Percentiles rank a stretch among this genome's conserved stretches.
These are phyloP conservation scores for Petrosia ficiformis DNA, from an alignment of 37 sponge, comb jelly and placozoan species.

Conservation along the genomic window DNA sequence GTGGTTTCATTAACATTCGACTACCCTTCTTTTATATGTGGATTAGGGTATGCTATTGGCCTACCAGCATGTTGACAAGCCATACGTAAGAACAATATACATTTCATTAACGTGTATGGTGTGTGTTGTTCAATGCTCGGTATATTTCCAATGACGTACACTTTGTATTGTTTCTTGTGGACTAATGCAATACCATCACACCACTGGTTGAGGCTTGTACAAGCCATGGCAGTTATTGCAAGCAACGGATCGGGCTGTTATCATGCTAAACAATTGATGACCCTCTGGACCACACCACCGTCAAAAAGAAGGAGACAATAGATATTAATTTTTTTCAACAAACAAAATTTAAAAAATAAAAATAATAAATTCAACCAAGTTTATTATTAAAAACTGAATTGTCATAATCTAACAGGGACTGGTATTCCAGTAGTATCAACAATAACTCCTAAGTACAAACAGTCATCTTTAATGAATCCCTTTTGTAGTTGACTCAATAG, in stretches of 20 bases:
- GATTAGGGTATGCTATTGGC: conserved; percentile 52
- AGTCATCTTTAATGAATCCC: conserved; percentile 67
- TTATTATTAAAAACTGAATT: not conserved
- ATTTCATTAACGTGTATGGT: conserved; percentile 57
- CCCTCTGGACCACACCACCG: conserved; percentile 17
- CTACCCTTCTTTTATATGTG: conserved; percentile 27
- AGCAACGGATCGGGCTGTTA: conserved; percentile 29
- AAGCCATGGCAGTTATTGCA: conserved; percentile 26
- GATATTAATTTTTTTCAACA: not conserved
- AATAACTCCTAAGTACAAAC: conserved; percentile 46
- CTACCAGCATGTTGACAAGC: conserved; percentile 30
- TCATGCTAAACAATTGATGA: conserved; percentile 46
- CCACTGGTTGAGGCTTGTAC: conserved; percentile 12
- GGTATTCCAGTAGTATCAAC: conserved; percentile 37
- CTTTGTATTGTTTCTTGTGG: conserved; percentile 52
- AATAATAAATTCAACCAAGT: not conserved
- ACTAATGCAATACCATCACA: conserved; percentile 16
- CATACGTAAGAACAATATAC: conserved; percentile 32
- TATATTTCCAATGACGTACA: conserved; percentile 58
- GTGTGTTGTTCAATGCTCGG: conserved; percentile 49
- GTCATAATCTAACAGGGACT: not conserved
- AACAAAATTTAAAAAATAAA: not conserved
- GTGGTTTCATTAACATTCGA: too few species aligned
- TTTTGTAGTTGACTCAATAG: conserved; percentile 38
- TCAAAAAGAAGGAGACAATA: not conserved